Evolutionary conservation across 2,797 vertebrate species (phyloP), one percentile per base, ranked within the genome.

Genomic region (Telmatherina bonti): DNA sequence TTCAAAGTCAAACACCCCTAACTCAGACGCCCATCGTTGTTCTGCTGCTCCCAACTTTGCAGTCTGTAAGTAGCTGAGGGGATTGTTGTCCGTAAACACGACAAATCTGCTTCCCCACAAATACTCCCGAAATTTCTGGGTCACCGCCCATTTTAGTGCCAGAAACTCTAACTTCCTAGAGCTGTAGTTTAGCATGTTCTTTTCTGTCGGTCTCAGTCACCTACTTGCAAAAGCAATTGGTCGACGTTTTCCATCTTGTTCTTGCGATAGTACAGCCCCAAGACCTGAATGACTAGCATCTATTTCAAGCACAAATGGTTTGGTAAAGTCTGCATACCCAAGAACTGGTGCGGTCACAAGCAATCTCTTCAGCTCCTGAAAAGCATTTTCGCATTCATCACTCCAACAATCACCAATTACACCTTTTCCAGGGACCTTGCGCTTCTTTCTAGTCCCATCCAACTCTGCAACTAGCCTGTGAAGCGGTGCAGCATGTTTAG

Each of bases 211-310:
- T 47, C 27, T 47, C 0, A 62, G 60, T 12, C 67, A 36, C 2
- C 62, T 3, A 41, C 67, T 52, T 1, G 62, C 62, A 54, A 67
- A 79, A 2, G 77, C 57, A 1, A 67, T 4, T 0, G 56, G 62
- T 1, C 53, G 10, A 0, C 31, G 24, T 1, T 8, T 49, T 0
- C 45, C 61, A 0, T 3, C 54, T 1, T 55, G 47, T 10, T 73
- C 54, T 18, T 69, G 64, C 0, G 54, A 69, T 1, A 72, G 18
- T 1, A 70, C 71, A 1, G 61, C 67, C 13, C 67, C 56, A 0
- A 2, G n/a, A n/a, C n/a, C n/a, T n/a, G n/a, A n/a, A n/a, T n/a
- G n/a, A n/a, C n/a, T n/a, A n/a, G n/a, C n/a, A n/a, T n/a, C n/a
- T n/a, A n/a, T n/a, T n/a, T n/a, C n/a, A n/a, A n/a, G n/a, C n/a